phyloP scores from a whole-genome alignment of 1,140 invertebrate genomes.

The Trichoplusia ni region DNA sequence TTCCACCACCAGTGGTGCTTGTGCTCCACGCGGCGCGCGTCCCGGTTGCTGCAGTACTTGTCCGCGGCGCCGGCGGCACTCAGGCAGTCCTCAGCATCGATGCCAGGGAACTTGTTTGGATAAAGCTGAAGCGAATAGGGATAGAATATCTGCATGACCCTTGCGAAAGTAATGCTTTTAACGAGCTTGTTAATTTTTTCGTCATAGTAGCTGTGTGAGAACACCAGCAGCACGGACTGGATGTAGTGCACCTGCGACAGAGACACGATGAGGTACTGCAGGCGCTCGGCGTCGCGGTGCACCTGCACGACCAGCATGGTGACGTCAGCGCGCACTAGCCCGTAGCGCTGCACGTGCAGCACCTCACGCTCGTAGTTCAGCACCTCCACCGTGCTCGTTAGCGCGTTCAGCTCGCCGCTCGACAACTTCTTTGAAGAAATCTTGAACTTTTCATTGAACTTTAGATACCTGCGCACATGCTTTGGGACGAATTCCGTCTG shows the following conservation, averaged over 20 bases:
- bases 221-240: slow-evolving; percentile 91
- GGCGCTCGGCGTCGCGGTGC: slow-evolving; percentile 93
- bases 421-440: not conserved
- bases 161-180: slow-evolving; percentile 91
- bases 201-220: slow-evolving; percentile 96
- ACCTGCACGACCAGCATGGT: slow-evolving; percentile 83
- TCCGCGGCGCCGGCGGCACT: slow-evolving; percentile 82
- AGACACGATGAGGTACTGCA: slow-evolving; percentile 94
- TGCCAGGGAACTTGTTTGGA: slow-evolving; percentile 94
- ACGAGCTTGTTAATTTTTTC: slow-evolving; percentile 94
- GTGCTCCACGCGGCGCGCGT: slow-evolving; percentile 96
- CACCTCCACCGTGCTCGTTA: slow-evolving; percentile 4
- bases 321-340: slow-evolving; percentile 23
- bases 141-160: slow-evolving; percentile 97
- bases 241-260: slow-evolving; percentile 92
- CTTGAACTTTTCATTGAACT: not conserved
- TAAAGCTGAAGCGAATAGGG: slow-evolving; percentile 96
- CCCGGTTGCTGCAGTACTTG: slow-evolving; percentile 96
- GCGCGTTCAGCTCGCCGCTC: not conserved
- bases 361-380: slow-evolving; percentile 34
- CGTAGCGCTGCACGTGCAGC: slow-evolving; percentile 29
- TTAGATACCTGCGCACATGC: slow-evolving; percentile 4
- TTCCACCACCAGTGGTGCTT: slow-evolving; percentile 99
- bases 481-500: not conserved
- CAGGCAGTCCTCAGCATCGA: slow-evolving; percentile 94